A percentile compares a stretch with the other conserved stretches of the same genome.
phyloP scores from a whole-genome alignment of 1,140 invertebrate genomes.

The Sinonovacula constricta region DNA sequence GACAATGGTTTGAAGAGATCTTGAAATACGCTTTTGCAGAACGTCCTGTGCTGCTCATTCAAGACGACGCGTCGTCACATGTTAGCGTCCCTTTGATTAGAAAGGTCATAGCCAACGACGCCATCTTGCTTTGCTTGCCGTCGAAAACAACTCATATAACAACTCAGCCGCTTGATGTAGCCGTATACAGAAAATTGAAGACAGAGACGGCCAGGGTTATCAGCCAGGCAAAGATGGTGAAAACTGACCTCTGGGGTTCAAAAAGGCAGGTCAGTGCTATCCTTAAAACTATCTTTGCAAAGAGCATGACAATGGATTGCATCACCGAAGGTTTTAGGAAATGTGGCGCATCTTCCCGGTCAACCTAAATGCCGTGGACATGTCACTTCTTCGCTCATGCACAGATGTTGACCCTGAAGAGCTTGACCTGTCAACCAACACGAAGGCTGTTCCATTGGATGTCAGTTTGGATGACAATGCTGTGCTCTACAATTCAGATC shows the following conservation, averaged over 20 bases:
- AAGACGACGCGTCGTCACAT: conserved; percentile 44
- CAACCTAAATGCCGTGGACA: conserved; percentile 18
- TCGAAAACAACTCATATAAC: conserved; percentile 33
- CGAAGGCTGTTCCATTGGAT: too few relatives aligned
- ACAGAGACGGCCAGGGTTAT: conserved; percentile 36
- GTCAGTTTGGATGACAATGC: too few relatives aligned
- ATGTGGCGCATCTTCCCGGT: conserved; percentile 37
- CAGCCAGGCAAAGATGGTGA: conserved; percentile 32
- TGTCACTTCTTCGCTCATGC: conserved; percentile 5
- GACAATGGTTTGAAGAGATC: conserved; percentile 42
- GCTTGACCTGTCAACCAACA: not conserved
- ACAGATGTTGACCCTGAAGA: conserved; percentile 12
- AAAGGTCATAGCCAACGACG: conserved; percentile 38
- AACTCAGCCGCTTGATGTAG: conserved; percentile 29
- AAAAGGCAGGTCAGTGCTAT: conserved; percentile 42
- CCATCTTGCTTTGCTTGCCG: conserved; percentile 22
- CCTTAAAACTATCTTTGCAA: conserved; percentile 29
- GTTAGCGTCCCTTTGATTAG: too few relatives aligned
- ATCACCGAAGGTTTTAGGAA: conserved; percentile 28
- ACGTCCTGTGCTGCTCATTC: conserved; percentile 18
- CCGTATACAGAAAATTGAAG: conserved; percentile 42
- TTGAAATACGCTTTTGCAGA: conserved; percentile 1
- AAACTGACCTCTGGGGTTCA: conserved; percentile 34
- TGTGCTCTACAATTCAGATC: too few relatives aligned
- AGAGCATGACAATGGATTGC: conserved; percentile 38